These are phyloP conservation scores for Anthopleura sola DNA, from an alignment of 64 coral and sea anemone genomes.

Conservation along the genomic window DNA sequence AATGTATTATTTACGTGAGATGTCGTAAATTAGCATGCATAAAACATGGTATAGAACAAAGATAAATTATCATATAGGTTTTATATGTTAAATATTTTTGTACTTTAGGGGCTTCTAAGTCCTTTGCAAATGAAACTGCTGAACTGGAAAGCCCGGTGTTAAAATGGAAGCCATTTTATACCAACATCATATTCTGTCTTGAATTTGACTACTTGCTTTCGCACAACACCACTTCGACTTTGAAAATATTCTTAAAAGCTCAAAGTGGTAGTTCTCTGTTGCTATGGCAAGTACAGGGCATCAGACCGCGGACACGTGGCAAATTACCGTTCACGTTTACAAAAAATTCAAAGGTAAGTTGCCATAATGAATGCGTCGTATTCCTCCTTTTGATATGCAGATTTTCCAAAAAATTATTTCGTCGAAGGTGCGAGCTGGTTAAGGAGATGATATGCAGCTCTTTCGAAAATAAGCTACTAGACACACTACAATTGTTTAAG, in stretches of 20 bases:
- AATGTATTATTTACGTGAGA: no score
- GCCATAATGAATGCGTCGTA: background rate
- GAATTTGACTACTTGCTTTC: background rate
- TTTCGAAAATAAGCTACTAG: no score
- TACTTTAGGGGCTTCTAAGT: background rate
- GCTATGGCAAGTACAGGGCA: background rate
- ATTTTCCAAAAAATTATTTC: no score
- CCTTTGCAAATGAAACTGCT: background rate
- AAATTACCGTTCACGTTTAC: background rate
- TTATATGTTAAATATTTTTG: no score
- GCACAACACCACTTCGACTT: background rate
- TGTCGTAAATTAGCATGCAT: no score
- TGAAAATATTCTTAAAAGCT: background rate
- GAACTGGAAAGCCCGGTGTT: background rate
- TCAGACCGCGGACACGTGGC: background rate
- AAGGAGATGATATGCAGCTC: no score
- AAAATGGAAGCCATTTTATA: background rate
- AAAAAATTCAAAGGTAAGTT: background rate
- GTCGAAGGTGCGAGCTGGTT: no score
- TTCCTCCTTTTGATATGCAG: no score
- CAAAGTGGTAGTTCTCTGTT: background rate
- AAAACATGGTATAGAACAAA: no score
- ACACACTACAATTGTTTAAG: no score
- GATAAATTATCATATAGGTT: no score
- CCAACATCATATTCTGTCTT: background rate